phyloP scores from a whole-genome alignment of 2,888 invertebrate species.

The Panopea generosa region DNA sequence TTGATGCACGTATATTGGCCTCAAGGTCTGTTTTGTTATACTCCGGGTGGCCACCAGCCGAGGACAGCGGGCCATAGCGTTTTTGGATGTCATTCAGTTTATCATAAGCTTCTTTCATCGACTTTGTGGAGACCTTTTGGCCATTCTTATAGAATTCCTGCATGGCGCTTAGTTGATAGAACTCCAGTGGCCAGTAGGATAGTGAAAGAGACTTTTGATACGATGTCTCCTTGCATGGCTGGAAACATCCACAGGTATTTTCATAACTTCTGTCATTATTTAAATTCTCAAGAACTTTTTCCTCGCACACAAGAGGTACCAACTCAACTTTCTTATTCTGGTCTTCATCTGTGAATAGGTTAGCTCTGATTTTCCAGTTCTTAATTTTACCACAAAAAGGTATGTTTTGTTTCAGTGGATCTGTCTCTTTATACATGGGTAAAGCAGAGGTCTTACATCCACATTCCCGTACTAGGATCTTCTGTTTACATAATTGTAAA shows the following conservation, averaged over 20 bases:
- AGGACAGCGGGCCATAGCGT: conserved; percentile 41
- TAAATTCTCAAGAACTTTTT: conserved; percentile 68
- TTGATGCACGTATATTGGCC: conserved; percentile 69
- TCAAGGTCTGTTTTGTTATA: conserved; percentile 56
- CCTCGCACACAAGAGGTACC: conserved; percentile 72
- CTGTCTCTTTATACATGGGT: conserved; percentile 67
- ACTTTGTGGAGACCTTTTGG: conserved; percentile 64
- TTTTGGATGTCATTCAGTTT: conserved; percentile 57
- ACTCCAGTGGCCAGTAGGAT: conserved; percentile 81
- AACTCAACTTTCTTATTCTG: conserved; percentile 56
- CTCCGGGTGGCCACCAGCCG: conserved; percentile 28
- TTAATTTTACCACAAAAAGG: conserved; percentile 78
- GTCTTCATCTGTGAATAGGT: conserved; percentile 20
- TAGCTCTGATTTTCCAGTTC: conserved; percentile 70
- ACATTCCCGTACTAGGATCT: conserved; percentile 75
- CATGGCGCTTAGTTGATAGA: conserved; percentile 77
- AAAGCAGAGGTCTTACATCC: conserved; percentile 78
- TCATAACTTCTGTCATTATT: conserved; percentile 79
- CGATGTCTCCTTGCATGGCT: conserved; percentile 78
- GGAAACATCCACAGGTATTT: conserved; percentile 73
- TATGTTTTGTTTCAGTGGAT: conserved; percentile 55
- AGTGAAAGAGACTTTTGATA: conserved; percentile 80
- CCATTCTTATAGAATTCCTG: conserved; percentile 67
- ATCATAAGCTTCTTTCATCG: conserved; percentile 75
- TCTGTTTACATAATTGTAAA: conserved; percentile 80